These are phyloP conservation scores for Corythoichthys intestinalis DNA, from an alignment of 2,113 vertebrate species.

Conservation along the genomic window DNA sequence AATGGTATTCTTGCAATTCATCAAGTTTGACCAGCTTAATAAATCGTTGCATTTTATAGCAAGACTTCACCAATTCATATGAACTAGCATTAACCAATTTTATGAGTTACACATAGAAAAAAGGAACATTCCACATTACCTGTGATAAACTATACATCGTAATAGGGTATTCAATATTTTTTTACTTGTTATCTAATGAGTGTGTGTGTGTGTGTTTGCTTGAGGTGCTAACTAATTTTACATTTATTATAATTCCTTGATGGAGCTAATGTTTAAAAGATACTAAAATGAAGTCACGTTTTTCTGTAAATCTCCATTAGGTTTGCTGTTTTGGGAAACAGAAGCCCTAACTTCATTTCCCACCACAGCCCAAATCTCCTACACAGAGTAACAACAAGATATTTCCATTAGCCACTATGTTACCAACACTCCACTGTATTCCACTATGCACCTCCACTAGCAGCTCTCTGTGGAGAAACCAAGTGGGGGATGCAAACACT, in stretches of 20 bases:
- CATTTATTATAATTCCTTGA: background rate
- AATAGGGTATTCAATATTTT: background rate
- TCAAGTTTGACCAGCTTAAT: slow-evolving; percentile 6
- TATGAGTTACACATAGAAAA: background rate
- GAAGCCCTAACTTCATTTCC: slow-evolving; percentile 25
- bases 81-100: background rate
- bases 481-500: slow-evolving; percentile 48
- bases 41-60: slow-evolving; percentile 5
- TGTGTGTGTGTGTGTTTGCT: background rate
- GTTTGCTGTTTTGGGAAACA: slow-evolving; percentile 31
- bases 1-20: background rate
- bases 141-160: background rate
- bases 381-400: slow-evolving; percentile 57
- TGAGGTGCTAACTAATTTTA: background rate
- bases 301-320: slow-evolving; percentile 3
- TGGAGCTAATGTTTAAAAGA: background rate
- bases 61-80: background rate
- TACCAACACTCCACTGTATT: slow-evolving; percentile 27
- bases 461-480: slow-evolving; percentile 42
- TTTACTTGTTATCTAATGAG: background rate
- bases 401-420: slow-evolving; percentile 71
- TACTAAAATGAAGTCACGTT: background rate
- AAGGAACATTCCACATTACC: too few species aligned
- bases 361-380: slow-evolving; percentile 14
- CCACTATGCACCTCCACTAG: slow-evolving; percentile 32